Evolutionary conservation across 1,140 invertebrate species (phyloP).

Genomic region (Drosophila pandora): DNA sequence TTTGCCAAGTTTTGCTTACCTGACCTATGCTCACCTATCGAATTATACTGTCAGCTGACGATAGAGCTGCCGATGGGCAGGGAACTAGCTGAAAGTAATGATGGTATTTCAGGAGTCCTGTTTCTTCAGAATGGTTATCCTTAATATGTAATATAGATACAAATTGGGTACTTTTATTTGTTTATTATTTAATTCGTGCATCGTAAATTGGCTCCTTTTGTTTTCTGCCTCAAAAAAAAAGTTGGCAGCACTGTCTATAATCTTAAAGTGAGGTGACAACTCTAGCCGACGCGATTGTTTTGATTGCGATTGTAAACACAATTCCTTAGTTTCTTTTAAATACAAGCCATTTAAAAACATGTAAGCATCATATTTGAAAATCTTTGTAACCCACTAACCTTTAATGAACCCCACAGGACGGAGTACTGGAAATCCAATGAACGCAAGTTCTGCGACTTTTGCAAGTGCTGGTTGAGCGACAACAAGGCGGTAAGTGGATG

Average conservation of each 20-base stretch:
- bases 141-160: not conserved
- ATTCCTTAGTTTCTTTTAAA: not conserved
- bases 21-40: not conserved
- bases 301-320: slow-evolving; percentile 11
- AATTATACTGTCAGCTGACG: not conserved
- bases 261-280: slow-evolving; percentile 6
- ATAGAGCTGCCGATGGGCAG: not conserved
- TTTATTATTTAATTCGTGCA: not conserved
- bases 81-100: not conserved
- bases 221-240: not conserved
- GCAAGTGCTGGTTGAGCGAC: slow-evolving; percentile 99
- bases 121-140: too few species aligned
- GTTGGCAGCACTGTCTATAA: not conserved
- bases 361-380: slow-evolving; percentile 27
- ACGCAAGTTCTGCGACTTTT: slow-evolving; percentile 98
- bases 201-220: not conserved
- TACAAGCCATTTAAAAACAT: slow-evolving; percentile 7
- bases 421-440: slow-evolving; percentile 99
- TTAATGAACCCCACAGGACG: slow-evolving; percentile 86
- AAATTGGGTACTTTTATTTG: not conserved
- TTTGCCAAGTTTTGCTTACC: slow-evolving; percentile 1
- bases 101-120: too few species aligned
- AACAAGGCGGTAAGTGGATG: slow-evolving; percentile 92
- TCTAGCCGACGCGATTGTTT: slow-evolving; percentile 11
- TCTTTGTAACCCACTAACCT: not conserved